Evolutionary conservation across 2,888 invertebrate genomes (phyloP), one percentile per base, ranked within the genome.

Genomic region (Chironomus tentans): DNA sequence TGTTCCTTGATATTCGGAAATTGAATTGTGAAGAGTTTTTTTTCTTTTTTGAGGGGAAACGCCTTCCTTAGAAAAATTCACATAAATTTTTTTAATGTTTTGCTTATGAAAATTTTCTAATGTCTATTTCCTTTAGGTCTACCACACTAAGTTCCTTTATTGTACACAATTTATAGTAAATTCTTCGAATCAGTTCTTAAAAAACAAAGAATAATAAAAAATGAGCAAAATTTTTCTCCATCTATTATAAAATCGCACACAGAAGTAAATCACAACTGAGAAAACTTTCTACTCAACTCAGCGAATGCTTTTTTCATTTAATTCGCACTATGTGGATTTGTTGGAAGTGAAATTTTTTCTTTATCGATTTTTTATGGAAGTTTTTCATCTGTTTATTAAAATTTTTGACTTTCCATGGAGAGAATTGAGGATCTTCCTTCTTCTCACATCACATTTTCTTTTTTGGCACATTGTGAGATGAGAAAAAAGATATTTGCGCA

Each of bases 291-390:
- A 24, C 24, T 24, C 24, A 24, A 24, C 65, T 65, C 22, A 65
- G 18, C n/a, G 15, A 56, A 15, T 56, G 56, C 18, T 18, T 56
- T 56, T 15, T 18, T 7, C 56, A 56, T 72, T 38, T 15, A 28
- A 56, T 28, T 50, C 56, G 61, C 50, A 72, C 50, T 24, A 18
- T 56, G 38, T 38, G 18, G 56, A 56, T 56, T 50, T 65, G 65
- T 65, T 73, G 46, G n/a, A 61, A 73, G 61, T 21, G 38, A 71
- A 22, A 38, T 38, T 38, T n/a, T 24, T 24, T 73, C 18, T 22
- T 65, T 73, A 73, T 47, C 46, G 62, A 73, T 62, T 65, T 73
- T 65, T 73, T 56, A 22, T 38, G 65, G 21, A 24, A 21, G 13
- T 21, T 4, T 24, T 24, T 65, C 65, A 56, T 56, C 65, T 21